Percentiles rank a stretch among this genome's conserved stretches.
These are phyloP conservation scores for Labeo rohita DNA, from an alignment of 2,113 vertebrate genomes.

Conservation along the genomic window DNA sequence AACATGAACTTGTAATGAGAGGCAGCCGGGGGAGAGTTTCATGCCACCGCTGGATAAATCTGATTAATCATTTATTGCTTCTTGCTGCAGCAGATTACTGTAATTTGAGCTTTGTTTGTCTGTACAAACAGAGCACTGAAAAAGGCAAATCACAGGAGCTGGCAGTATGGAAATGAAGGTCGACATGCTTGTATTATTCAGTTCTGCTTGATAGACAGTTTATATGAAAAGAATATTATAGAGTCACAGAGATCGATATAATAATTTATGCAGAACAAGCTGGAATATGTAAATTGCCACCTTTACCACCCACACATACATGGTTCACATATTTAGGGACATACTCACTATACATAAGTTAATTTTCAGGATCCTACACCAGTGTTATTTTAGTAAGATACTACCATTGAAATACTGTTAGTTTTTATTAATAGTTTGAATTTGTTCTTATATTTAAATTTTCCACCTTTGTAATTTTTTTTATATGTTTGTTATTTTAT, in stretches of 20 bases:
- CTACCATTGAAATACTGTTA: not conserved
- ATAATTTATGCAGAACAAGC: not conserved
- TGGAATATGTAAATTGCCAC: not conserved
- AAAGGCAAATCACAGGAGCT: not conserved
- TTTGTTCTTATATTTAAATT: too few relatives aligned
- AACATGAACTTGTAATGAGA: not conserved
- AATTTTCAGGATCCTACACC: not conserved
- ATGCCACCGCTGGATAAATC: constrained; percentile 22
- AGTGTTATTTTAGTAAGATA: not conserved
- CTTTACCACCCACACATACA: not conserved
- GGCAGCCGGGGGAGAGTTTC: not conserved
- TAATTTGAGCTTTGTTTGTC: constrained; percentile 31
- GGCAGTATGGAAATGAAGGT: not conserved
- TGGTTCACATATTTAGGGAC: not conserved
- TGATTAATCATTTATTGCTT: constrained; percentile 44
- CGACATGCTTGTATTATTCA: constrained; percentile 5
- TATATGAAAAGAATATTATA: not conserved
- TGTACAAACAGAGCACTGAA: constrained; percentile 10
- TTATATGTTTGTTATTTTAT: too few relatives aligned
- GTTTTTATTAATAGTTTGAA: not conserved
- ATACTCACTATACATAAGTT: not conserved
- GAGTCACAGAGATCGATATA: not conserved
- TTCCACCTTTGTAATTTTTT: too few relatives aligned
- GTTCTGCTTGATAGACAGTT: constrained; percentile 8
- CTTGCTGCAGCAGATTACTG: constrained; percentile 31